These are phyloP conservation scores for Leucopternis melanops DNA, from an alignment of 2,113 vertebrate genomes.

Conservation along the genomic window DNA sequence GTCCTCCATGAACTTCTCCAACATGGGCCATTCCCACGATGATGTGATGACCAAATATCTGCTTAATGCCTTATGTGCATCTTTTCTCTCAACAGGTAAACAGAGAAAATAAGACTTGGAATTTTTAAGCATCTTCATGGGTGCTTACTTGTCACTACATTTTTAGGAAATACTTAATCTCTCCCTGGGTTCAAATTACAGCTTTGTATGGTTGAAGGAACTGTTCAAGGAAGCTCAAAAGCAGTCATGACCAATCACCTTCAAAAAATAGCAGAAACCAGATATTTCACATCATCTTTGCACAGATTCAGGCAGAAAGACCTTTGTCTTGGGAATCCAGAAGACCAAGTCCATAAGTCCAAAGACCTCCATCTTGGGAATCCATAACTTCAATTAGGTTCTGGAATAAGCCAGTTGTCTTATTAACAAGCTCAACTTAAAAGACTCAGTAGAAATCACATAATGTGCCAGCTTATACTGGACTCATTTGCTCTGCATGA, in stretches of 20 bases:
- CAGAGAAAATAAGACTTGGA: slow-evolving; percentile 38
- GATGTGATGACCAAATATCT: neutral
- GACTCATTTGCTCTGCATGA: neutral
- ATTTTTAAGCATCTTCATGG: neutral
- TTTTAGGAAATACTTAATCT: neutral
- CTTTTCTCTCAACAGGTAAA: slow-evolving; percentile 2
- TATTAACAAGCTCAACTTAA: neutral
- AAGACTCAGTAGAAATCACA: neutral
- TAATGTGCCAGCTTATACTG: neutral
- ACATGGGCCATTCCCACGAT: no score
- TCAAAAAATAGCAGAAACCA: neutral
- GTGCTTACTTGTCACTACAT: neutral
- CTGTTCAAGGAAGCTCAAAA: neutral
- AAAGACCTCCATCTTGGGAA: neutral
- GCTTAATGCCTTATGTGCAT: neutral
- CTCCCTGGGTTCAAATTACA: neutral
- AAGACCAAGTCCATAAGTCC: neutral
- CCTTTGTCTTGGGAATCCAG: neutral
- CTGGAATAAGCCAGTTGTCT: neutral
- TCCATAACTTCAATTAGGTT: neutral
- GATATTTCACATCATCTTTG: neutral
- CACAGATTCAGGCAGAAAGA: neutral
- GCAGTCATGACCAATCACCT: neutral
- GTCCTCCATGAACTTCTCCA: no score
- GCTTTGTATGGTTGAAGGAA: neutral